Percentiles rank a stretch among this genome's conserved stretches.
Evolutionary conservation across 1,140 invertebrate species (phyloP).

Genomic region (Calephelis nemesis): DNA sequence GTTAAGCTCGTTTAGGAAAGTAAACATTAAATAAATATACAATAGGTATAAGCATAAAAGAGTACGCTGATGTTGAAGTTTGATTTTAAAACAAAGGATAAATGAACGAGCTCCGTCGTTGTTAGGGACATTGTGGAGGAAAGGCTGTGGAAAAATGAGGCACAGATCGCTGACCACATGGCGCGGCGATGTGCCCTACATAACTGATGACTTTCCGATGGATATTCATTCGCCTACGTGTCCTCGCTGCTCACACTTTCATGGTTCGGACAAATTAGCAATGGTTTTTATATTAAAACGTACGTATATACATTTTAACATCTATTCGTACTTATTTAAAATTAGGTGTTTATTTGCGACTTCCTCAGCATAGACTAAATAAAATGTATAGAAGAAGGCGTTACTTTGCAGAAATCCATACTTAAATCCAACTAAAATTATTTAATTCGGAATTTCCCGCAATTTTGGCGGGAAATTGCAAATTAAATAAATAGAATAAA

Average conservation of each 20-base stretch:
- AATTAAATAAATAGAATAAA: too few species aligned
- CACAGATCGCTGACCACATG: slow-evolving; percentile 64
- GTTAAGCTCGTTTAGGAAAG: not conserved
- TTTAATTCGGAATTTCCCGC: too few species aligned
- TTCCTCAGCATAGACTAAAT: too few species aligned
- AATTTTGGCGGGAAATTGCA: too few species aligned
- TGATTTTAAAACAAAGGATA: slow-evolving; percentile 39
- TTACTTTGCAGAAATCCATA: too few species aligned
- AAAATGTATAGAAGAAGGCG: too few species aligned
- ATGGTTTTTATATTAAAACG: not conserved
- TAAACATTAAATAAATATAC: slow-evolving; percentile 9
- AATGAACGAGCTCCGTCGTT: slow-evolving; percentile 39
- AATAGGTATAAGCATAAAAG: slow-evolving; percentile 2
- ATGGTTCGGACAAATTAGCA: slow-evolving; percentile 6
- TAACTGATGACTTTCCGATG: slow-evolving; percentile 77
- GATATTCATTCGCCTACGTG: slow-evolving; percentile 58
- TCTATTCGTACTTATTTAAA: too few species aligned
- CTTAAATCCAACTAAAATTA: too few species aligned
- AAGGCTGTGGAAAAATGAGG: slow-evolving; percentile 70
- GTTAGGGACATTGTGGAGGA: slow-evolving; percentile 66
- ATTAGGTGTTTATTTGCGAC: too few species aligned
- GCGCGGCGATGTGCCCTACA: slow-evolving; percentile 66
- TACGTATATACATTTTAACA: too few species aligned
- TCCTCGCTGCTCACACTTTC: slow-evolving; percentile 27
- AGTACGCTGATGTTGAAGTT: slow-evolving; percentile 30